phyloP scores from a whole-genome alignment of 2,888 invertebrate genomes.

The Mythimna loreyi region DNA sequence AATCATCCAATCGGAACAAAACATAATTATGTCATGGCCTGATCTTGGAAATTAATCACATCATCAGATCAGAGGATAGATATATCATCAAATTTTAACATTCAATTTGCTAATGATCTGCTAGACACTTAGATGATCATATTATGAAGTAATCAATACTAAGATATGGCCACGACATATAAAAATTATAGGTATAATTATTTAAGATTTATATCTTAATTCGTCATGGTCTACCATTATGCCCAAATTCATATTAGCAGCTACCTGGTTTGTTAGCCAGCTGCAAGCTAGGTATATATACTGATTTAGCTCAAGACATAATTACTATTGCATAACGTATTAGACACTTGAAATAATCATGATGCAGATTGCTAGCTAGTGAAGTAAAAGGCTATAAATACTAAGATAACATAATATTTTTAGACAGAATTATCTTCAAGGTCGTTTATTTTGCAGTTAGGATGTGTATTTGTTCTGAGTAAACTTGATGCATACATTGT shows the following conservation, averaged over 20 bases:
- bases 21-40: not conserved
- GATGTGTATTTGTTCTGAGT: not conserved
- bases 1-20: not conserved
- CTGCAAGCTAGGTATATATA: not conserved
- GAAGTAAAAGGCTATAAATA: not conserved
- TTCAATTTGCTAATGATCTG: too few species aligned
- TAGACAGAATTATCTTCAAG: constrained; percentile 25
- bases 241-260: not conserved
- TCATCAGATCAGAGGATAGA: too few species aligned
- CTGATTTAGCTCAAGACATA: not conserved
- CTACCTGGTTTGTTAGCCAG: not conserved
- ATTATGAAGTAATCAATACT: too few species aligned
- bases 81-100: too few species aligned
- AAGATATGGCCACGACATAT: too few species aligned
- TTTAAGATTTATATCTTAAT: not conserved
- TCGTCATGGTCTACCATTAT: not conserved
- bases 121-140: too few species aligned
- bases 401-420: not conserved
- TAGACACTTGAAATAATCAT: not conserved
- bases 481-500: not conserved
- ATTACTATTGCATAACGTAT: not conserved
- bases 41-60: too few species aligned
- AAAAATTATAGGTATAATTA: too few species aligned
- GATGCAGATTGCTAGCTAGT: not conserved
- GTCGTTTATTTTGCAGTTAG: constrained; percentile 12